Percentiles rank a stretch among this genome's conserved stretches.
Evolutionary conservation across 2,113 vertebrate species (phyloP).

Genomic region (Eulemur macaco): DNA sequence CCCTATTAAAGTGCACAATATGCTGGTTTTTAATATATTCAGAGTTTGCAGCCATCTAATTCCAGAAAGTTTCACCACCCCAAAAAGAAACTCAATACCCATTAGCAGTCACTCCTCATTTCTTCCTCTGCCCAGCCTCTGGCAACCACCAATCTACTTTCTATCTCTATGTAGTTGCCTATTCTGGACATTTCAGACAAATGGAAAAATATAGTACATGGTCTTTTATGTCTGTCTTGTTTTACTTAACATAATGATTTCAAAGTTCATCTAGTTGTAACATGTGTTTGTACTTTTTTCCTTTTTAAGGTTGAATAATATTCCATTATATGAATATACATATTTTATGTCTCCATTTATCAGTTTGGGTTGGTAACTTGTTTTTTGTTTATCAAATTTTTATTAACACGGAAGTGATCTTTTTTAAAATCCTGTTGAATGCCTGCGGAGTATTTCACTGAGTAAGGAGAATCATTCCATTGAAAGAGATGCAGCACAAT

Average conservation of each 20-base stretch:
- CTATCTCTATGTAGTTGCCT: background rate
- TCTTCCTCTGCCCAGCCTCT: background rate
- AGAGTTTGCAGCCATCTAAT: background rate
- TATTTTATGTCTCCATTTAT: constrained; percentile 28
- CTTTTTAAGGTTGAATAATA: constrained; percentile 20
- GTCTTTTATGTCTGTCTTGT: background rate
- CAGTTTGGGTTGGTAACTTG: background rate
- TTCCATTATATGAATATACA: background rate
- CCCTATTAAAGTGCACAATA: background rate
- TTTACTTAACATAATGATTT: constrained; percentile 3
- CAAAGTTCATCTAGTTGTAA: background rate
- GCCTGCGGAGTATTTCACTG: background rate
- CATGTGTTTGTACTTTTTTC: background rate
- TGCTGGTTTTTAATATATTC: background rate
- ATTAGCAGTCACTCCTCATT: background rate
- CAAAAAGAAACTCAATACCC: background rate
- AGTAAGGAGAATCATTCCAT: background rate
- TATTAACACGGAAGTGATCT: background rate
- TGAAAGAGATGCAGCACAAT: background rate
- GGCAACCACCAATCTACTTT: background rate
- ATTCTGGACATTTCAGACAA: background rate
- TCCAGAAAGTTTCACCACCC: background rate
- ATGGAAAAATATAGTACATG: background rate
- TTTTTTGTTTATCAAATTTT: constrained; percentile 26
- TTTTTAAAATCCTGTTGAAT: constrained; percentile 20